phyloP scores from a whole-genome alignment of 2,113 vertebrate genomes.

The Coptodon rendalli region DNA sequence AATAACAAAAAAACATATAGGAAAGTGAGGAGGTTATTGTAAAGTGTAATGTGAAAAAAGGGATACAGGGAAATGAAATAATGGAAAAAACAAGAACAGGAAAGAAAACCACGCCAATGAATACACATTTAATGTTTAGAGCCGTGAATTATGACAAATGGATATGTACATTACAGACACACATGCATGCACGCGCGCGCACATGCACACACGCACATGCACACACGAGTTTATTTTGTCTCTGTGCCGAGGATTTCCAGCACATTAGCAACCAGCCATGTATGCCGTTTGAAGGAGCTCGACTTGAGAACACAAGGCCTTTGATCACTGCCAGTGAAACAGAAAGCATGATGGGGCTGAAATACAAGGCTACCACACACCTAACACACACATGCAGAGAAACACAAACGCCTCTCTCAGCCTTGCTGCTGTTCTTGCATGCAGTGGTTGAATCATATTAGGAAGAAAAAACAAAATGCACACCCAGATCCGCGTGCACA shows the following conservation, averaged over 20 bases:
- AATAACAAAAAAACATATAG: slow-evolving; percentile 24
- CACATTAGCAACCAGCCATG: slow-evolving; percentile 47
- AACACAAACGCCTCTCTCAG: neutral
- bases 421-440: neutral
- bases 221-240: neutral
- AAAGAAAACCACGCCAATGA: neutral
- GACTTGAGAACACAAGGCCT: slow-evolving; percentile 3
- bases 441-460: neutral
- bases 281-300: slow-evolving; percentile 11
- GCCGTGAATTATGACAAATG: neutral
- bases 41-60: neutral
- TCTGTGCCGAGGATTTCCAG: slow-evolving; percentile 54
- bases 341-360: neutral
- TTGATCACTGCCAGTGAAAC: slow-evolving; percentile 36
- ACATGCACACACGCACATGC: neutral
- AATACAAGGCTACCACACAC: neutral
- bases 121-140: slow-evolving; percentile 9
- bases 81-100: neutral
- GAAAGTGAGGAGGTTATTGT: slow-evolving; percentile 1
- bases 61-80: neutral
- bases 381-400: neutral
- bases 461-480: neutral
- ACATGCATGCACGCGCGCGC: neutral
- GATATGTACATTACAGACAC: neutral
- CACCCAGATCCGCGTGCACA: neutral